Base-by-base conservation (phyloP, 2,888 invertebrate genomes). In the Parascotia fuliginaria region DNA sequence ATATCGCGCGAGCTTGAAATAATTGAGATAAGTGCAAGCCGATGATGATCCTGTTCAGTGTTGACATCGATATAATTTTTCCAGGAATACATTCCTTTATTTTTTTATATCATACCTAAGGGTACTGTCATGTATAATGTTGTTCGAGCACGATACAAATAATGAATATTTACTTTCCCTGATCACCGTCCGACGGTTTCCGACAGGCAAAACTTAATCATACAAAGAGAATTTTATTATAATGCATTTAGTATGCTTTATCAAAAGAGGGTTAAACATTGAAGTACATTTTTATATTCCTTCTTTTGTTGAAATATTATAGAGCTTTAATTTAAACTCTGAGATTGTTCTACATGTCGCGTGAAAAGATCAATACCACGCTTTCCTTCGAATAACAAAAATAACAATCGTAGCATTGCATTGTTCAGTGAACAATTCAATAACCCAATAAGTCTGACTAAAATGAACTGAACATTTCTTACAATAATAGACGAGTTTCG, bases 381-480 rank as follows among this genome's bases (percentile, higher is more conserved):
- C n/a, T n/a, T n/a, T n/a, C n/a, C n/a, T n/a, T 3, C 2, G 2
- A 3, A 19, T 19, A 19, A 19, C 19, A 19, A 19, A 19, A 19
- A 19, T 19, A 5, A 29, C 29, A 9, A 2, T 2, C 29, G 7
- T 29, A 36, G 28, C 43, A n/a, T 2, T 9, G 3, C 2, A 39
- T 32, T 42, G 14, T n/a, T 15, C 9, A 4, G 11, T 49, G n/a
- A 41, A 45, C 11, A 52, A 52, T 29, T 37, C 44, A 44, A 42
- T 15, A 33, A 1, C 11, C 11, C 9, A 16, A 46, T 46, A 50
- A 51, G 28, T 42, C 12, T 45, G 12, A 28, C 2, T 47, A 11
- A 42, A 55, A 54, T 27, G 48, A 54, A 65, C 39, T 15, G 22
- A 15, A 14, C 29, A 43, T 44, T 42, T 48, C 5, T 9, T 11